phyloP scores from a whole-genome alignment of 2,888 invertebrate genomes.

The Nineta flava region DNA sequence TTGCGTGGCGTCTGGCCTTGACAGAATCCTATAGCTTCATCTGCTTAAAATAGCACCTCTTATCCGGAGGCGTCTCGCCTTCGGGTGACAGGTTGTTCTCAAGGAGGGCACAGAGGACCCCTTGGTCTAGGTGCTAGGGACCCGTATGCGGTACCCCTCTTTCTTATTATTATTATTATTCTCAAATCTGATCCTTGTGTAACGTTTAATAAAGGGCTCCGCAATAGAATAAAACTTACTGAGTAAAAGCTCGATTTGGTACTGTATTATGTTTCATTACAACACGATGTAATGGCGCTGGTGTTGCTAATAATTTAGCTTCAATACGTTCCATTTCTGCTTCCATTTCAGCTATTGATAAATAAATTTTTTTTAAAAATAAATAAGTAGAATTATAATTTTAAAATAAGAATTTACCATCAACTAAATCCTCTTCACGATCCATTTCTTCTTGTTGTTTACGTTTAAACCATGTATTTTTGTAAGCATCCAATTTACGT shows the following conservation, averaged over 20 bases:
- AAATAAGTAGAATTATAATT: slow-evolving; percentile 21
- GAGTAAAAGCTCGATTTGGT: slow-evolving; percentile 56
- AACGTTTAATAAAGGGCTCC: no score
- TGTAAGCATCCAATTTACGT: slow-evolving; percentile 75
- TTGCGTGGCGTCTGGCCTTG: no score
- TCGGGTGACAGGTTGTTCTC: no score
- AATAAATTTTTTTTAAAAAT: background rate
- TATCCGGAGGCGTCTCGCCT: no score
- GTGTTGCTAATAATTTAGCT: slow-evolving; percentile 26
- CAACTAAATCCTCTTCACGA: slow-evolving; percentile 18
- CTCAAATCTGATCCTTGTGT: no score
- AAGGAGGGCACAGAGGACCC: no score
- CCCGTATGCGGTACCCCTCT: no score
- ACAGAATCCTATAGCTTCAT: no score
- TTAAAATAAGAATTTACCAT: slow-evolving; percentile 17
- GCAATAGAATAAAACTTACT: slow-evolving; percentile 45
- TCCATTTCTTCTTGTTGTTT: slow-evolving; percentile 26
- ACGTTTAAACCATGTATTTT: slow-evolving; percentile 68
- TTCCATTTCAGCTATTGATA: slow-evolving; percentile 33
- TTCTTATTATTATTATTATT: no score
- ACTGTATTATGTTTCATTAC: slow-evolving; percentile 65
- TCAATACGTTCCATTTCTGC: slow-evolving; percentile 40
- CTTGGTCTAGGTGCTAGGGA: no score
- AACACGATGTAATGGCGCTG: slow-evolving; percentile 41
- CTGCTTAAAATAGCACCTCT: no score